Evolutionary conservation across 2,113 vertebrate genomes (phyloP), one percentile per base, ranked within the genome.

Genomic region (Serranochromis macrocephalus): DNA sequence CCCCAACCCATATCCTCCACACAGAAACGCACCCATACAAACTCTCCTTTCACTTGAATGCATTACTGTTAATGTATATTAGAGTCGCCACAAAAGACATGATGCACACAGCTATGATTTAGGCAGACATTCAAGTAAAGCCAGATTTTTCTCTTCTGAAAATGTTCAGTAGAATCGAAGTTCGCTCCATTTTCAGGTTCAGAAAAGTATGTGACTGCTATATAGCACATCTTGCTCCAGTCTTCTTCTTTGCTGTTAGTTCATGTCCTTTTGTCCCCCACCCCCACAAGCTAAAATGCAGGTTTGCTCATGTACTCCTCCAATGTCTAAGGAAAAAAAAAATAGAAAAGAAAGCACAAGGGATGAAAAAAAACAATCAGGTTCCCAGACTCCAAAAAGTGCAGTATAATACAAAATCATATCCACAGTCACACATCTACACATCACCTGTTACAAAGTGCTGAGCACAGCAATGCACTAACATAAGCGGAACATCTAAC

Each of bases 241-340:
- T 9, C 21, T 83, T 91, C 61, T 71, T 88, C 86, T 85, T 42
- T 9, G 29, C 24, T 19, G 63, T 79, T 61, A 31, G 16, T 80
- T 40, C 36, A 24, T 33, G 47, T 80, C 19, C 31, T 36, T 86
- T 86, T 71, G 71, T 68, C 10, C 9, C 40, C 21, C 21, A 10
- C 47, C 21, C 33, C 45, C 29, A 36, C 6, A 11, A 21, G 66
- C 93, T 92, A 97, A 94, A 97, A 97, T 7, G 96, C 96, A 58
- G 96, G 96, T 89, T 97, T 97, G 94, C 95, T 96, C 96, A 97
- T 97, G 88, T 97, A 97, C 89, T 97, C 96, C 85, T 97, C 96
- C 96, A 97, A 95, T 7, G 96, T 97, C 96, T 97, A 47, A 29
- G 21, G 14, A 4, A 68, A 68, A 38, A 33, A 38, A 68, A 68